phyloP scores from a whole-genome alignment of 2,113 vertebrate genomes.

The Leiothrix lutea region DNA sequence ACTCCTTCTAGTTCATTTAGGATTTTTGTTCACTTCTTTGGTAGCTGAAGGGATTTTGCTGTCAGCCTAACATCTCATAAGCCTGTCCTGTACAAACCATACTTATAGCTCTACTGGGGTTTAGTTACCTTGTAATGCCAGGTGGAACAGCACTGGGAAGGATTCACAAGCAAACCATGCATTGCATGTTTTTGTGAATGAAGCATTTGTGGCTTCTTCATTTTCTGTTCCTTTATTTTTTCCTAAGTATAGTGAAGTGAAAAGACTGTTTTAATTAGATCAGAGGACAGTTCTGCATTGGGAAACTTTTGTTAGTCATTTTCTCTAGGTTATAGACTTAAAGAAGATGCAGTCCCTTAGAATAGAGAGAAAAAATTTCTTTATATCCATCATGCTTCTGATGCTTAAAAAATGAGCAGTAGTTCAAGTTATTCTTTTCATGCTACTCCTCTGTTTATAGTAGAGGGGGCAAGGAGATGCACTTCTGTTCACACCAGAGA shows the following conservation, averaged over 20 bases:
- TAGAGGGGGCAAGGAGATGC: fast-evolving
- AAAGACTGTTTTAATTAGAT: not conserved
- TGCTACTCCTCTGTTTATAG: not conserved
- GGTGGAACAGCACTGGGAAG: not conserved
- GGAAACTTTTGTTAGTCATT: not conserved
- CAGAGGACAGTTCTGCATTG: not conserved
- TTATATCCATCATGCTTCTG: not conserved
- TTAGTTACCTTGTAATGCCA: not conserved
- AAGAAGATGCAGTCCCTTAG: not conserved
- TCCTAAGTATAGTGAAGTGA: not conserved
- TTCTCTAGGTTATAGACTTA: not conserved
- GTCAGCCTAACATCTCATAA: not conserved
- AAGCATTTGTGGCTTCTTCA: not conserved
- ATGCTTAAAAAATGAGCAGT: not conserved
- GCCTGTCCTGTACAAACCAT: not conserved
- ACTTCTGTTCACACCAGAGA: not conserved
- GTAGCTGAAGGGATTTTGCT: not conserved
- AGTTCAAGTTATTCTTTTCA: not conserved
- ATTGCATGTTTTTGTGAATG: not conserved
- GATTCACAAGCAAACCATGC: not conserved
- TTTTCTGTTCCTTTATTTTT: not conserved
- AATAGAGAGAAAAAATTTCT: not conserved
- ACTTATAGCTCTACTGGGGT: not conserved
- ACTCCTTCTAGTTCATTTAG: not conserved
- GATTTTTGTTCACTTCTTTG: not conserved